A percentile compares a stretch with the other conserved stretches of the same genome.
Evolutionary conservation across 1,140 invertebrate species (phyloP).

Genomic region (Ectropis grisescens): DNA sequence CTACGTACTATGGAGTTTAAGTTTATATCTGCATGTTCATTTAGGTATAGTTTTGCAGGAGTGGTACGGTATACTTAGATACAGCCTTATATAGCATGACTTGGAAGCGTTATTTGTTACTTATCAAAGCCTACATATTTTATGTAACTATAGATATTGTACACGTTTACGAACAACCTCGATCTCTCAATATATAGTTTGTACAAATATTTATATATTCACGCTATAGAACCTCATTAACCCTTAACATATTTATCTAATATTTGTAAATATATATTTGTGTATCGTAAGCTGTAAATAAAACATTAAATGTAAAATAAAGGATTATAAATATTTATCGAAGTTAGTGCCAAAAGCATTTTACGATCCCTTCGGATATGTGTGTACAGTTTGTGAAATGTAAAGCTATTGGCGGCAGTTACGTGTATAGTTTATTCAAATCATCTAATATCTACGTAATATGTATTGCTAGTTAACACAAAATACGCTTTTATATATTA

Average conservation of each 20-base stretch:
- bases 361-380: constrained; percentile 32
- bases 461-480: constrained; percentile 23
- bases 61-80: no score
- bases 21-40: no score
- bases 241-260: constrained; percentile 10
- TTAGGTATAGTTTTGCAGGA: no score
- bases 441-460: constrained; percentile 3
- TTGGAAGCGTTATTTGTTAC: no score
- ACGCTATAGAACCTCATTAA: constrained; percentile 23
- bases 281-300: constrained; percentile 58
- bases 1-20: no score
- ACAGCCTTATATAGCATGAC: no score
- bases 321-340: constrained; percentile 44
- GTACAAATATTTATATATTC: constrained; percentile 20
- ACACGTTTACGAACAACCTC: constrained; percentile 31
- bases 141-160: constrained; percentile 33
- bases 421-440: no score
- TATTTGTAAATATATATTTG: constrained; percentile 44
- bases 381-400: constrained; percentile 22
- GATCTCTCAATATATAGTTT: constrained; percentile 11
- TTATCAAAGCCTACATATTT: no score
- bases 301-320: constrained; percentile 50
- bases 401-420: not conserved
- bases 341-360: constrained; percentile 67
- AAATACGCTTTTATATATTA: constrained; percentile 34